phyloP scores from a whole-genome alignment of 2,797 vertebrate genomes.

The Cryptoprocta ferox region DNA sequence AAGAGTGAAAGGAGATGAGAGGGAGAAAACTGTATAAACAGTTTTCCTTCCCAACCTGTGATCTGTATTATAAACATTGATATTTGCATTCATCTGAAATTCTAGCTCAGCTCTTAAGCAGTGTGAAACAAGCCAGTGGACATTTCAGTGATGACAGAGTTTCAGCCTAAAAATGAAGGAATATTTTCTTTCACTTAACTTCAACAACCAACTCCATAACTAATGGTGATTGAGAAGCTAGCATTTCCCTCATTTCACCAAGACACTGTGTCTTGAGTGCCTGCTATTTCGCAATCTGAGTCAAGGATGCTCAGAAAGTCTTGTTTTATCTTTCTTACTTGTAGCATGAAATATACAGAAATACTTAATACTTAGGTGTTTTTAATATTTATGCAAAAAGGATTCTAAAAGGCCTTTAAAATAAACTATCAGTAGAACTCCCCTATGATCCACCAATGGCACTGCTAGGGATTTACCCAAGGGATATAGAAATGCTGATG shows the following conservation, averaged over 20 bases:
- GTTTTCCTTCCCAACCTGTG: not conserved
- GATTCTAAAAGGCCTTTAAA: constrained; percentile 5
- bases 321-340: not conserved
- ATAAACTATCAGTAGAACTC: too few species aligned
- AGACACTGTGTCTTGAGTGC: not conserved
- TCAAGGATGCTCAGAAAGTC: not conserved
- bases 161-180: not conserved
- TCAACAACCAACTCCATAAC: not conserved
- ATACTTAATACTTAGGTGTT: not conserved
- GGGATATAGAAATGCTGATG: too few species aligned
- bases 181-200: constrained; percentile 2
- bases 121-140: not conserved
- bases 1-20: not conserved
- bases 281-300: not conserved
- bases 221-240: constrained; percentile 7
- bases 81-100: constrained; percentile 54
- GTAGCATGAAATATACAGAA: not conserved
- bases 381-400: not conserved
- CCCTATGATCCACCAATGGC: too few species aligned
- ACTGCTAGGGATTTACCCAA: too few species aligned
- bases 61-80: constrained; percentile 3
- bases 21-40: constrained; percentile 34
- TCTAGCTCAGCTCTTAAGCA: not conserved
- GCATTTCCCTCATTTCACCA: constrained; percentile 22
- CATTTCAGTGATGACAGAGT: constrained; percentile 26